Conservation (phyloP, 2,797 vertebrate species). For the Odontamblyopus lacepedii region DNA sequence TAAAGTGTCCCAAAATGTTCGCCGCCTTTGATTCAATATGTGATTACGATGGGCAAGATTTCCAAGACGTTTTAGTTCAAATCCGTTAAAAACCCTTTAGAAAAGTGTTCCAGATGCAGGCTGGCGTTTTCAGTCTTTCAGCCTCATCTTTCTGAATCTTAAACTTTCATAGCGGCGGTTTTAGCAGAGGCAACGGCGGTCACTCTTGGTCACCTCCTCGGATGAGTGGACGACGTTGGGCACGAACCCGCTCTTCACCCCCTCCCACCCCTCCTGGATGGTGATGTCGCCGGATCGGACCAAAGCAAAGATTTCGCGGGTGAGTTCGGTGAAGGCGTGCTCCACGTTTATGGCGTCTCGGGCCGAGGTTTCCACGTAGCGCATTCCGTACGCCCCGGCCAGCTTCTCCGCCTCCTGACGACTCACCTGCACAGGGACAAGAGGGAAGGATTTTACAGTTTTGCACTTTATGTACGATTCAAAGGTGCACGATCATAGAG, state of each 20-base stretch:
- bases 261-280: slow-evolving; percentile 99
- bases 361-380: slow-evolving; percentile 96
- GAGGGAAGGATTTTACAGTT: not conserved
- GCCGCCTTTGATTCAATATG: slow-evolving; percentile 22
- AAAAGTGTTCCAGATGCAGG: slow-evolving; percentile 38
- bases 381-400: slow-evolving; percentile 92
- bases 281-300: slow-evolving; percentile 94
- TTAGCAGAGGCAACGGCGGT: slow-evolving; percentile 86
- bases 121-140: slow-evolving; percentile 32
- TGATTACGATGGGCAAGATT: slow-evolving; percentile 24
- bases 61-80: slow-evolving; percentile 17
- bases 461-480: not conserved
- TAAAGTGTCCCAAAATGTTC: slow-evolving; percentile 21
- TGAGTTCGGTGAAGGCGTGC: slow-evolving; percentile 98
- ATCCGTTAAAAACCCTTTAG: slow-evolving; percentile 16
- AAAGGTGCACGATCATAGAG: not conserved
- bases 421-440: slow-evolving; percentile 74
- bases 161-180: not conserved
- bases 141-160: not conserved
- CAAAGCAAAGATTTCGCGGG: slow-evolving; percentile 93
- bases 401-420: slow-evolving; percentile 95
- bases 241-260: slow-evolving; percentile 97
- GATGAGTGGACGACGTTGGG: slow-evolving; percentile 98
- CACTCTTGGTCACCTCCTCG: slow-evolving; percentile 97
- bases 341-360: slow-evolving; percentile 98